These are phyloP conservation scores for Holocentrus rufus DNA, from an alignment of 2,797 vertebrate species.

Conservation along the genomic window DNA sequence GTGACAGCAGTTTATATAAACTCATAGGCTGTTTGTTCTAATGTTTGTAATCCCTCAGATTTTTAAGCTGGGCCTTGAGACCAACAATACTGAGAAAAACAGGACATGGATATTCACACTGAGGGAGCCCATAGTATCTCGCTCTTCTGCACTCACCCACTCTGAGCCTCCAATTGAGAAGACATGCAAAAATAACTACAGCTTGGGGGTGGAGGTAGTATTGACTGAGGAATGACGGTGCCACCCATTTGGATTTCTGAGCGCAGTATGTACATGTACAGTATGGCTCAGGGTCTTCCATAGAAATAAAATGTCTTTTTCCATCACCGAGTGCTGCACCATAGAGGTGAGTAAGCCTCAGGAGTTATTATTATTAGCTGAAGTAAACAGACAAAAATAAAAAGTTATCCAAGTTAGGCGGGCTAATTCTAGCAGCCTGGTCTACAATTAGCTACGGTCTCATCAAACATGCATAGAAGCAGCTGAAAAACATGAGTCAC, in stretches of 20 bases:
- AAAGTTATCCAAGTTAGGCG: conserved; percentile 32
- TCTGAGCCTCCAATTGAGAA: conserved; percentile 39
- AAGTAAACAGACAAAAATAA: conserved; percentile 51
- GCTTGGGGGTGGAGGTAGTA: conserved; percentile 65
- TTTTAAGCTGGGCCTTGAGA: conserved; percentile 19
- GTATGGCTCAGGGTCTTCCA: conserved; percentile 3
- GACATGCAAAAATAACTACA: conserved; percentile 74
- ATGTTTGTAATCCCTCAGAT: background rate
- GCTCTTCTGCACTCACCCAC: conserved; percentile 56
- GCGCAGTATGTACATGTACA: conserved; percentile 29
- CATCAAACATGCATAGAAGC: conserved; percentile 2
- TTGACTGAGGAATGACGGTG: conserved; percentile 62
- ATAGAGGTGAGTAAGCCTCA: conserved; percentile 39
- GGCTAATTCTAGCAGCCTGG: conserved; percentile 29
- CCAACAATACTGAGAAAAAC: conserved; percentile 19
- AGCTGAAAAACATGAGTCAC: conserved; percentile 26
- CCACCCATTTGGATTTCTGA: conserved; percentile 69
- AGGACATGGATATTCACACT: conserved; percentile 34
- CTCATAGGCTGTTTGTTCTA: background rate
- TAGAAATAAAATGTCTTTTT: too few species aligned
- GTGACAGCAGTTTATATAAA: conserved; percentile 9
- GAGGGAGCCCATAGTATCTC: conserved; percentile 7
- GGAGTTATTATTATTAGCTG: conserved; percentile 53
- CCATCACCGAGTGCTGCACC: background rate
- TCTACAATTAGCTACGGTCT: conserved; percentile 8